Base-by-base conservation (phyloP, 2,113 vertebrate species). In the Passerina amoena region DNA sequence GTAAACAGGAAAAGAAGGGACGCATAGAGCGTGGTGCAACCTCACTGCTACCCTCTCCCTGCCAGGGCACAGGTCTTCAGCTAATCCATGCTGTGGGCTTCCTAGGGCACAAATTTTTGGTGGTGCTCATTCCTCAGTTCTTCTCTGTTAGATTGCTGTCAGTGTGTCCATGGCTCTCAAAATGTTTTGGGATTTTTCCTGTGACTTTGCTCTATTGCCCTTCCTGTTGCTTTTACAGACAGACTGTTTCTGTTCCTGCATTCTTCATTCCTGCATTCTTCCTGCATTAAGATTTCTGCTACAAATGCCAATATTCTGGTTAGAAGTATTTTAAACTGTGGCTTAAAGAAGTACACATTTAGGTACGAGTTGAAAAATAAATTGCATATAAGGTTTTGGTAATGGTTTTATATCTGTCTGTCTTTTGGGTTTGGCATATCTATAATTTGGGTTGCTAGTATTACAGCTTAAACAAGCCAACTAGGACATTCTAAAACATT, bases 101-200 rank as follows among this genome's bases (percentile, higher is more conserved):
- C 50, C 27, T 10, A 48, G 38, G 33, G 44, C 75, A 78, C 22
- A 31, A 7, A 42, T 9, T 66, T 33, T 78, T 78, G 72, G 23
- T 66, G 38, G 18, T 64, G 87, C 60, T 51, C 51, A 22, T 89
- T 73, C 56, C 68, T 87, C 3, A 3, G 54, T 35, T 71, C 47
- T 70, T 54, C 51, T 60, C 65, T 54, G 33, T 50, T 75, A 31
- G 63, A 54, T 45, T 37, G 47, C 42, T 87, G 6, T 51, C 64
- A 70, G 21, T 66, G 5, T 35, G 47, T 59, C 54, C 35, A 9
- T 6, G 19, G n/a, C 47, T 86, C 60, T 87, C 38, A 73, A 73
- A 87, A 70, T 27, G 25, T 45, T 66, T 60, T 0, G 1, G 14
- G 3, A 0, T 0, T 37, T 51, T 76, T 60, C 24, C 63, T 0